Evolutionary conservation across 2,113 vertebrate genomes (phyloP), one percentile per base, ranked within the genome.

Genomic region (Oenanthe oenanthe): DNA sequence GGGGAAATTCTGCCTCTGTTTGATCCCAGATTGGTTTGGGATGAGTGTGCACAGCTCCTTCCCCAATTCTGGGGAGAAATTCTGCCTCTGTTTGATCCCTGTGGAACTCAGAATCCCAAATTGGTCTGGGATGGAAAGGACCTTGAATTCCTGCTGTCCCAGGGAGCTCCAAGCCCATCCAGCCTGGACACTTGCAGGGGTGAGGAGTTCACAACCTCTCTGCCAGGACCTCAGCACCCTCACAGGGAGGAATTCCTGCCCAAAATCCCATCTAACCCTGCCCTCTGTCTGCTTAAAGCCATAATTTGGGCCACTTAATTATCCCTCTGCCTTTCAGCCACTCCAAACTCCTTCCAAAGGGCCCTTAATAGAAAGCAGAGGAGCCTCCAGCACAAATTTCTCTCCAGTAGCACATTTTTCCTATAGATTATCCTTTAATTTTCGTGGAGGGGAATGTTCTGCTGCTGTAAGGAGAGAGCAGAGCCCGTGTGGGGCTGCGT

Each of bases 311-410:
- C 42, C 60, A 11, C 45, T 73, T 82, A 70, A 54, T 42, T 60
- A 82, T 25, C 38, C 63, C 21, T 28, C 56, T 80, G 53, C 68
- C 68, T 91, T 38, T 56, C 56, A 71, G 56, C 66, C 71, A 4
- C 71, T 87, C 1, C 6, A 54, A 66, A 43, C 77, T 74, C 88
- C 88, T 70, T 88, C 76, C 32, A 6, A 38, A 72, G 36, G 34
- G 36, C 83, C 70, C 60, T 81, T 77, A 63, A 88, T 36, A 81
- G 67, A 80, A 93, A 79, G 65, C 68, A 81, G 80, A 86, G 76
- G 31, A 82, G 28, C 66, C 58, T 85, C 63, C 93, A 66, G 91
- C 81, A 53, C 26, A 17, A 6, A 54, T 51, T 63, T 76, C 32
- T 88, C 67, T 79, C 54, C 67, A 54, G 62, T 47, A 56, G 62